Base-by-base conservation (phyloP, 2,888 invertebrate genomes). In the Heliconius sara region DNA sequence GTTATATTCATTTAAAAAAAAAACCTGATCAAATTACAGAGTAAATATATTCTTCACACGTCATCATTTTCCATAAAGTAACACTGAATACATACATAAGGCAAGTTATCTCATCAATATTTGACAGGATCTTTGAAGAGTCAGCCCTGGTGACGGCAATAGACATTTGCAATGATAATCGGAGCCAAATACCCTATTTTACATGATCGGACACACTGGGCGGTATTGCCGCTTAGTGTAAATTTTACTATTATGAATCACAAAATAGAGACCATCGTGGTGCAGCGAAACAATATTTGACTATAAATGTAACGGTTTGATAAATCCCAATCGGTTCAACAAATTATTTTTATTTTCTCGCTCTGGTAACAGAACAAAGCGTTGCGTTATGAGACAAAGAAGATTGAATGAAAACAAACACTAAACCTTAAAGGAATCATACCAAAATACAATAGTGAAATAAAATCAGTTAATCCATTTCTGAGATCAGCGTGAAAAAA, bases 81-180 rank as follows among this genome's bases (percentile, higher is more conserved):
- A 74, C 63, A 43, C 63, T 43, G 65, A 65, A n/a, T 39, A 75
- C n/a, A 68, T 70, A 43, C 39, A 73, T 13, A 13, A 13, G 73
- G n/a, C 70, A 60, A 65, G 34, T 73, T 66, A 73, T 67, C 78
- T 65, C 65, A 72, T 72, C 30, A 63, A 77, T 65, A 72, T 71
- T 52, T 27, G 47, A 77, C 67, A 34, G 65, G 71, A 63, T 25
- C 47, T 65, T 47, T 57, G 34, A 70, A 63, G 68, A 74, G 63
- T 74, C 77, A 47, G n/a, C n/a, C 25, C 27, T 68, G 60, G 73
- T 27, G 43, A 74, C 39, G 60, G 43, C 67, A 34, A 22, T 60
- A 74, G 68, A 68, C 74, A 78, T 78, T 74, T 68, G 78, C 74
- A 60, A 78, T 78, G 68, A 78, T 66, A 78, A 72, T 39, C 39